Evolutionary conservation across 2,888 invertebrate species (phyloP).

Genomic region (Parapristionchus giblindavisi): DNA sequence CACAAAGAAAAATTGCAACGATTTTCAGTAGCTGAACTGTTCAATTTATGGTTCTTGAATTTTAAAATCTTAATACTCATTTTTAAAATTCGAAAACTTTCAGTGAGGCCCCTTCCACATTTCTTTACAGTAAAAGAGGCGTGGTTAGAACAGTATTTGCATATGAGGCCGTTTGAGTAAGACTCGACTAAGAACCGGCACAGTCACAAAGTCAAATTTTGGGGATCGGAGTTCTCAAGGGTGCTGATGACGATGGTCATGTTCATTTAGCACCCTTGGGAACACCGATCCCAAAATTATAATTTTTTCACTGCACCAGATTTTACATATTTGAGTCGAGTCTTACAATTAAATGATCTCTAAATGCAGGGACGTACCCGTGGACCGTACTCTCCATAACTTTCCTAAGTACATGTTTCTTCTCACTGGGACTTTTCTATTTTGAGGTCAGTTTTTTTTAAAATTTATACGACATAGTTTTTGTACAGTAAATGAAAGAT

Average conservation of each 20-base stretch:
- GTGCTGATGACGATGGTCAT: too few relatives aligned
- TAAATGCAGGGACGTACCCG: conserved; percentile 18
- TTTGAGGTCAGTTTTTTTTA: conserved; percentile 48
- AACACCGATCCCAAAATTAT: too few relatives aligned
- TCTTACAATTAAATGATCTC: not conserved
- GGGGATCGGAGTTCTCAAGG: too few relatives aligned
- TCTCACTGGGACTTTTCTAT: conserved; percentile 54
- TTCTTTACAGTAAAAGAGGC: not conserved
- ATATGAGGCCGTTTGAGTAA: too few relatives aligned
- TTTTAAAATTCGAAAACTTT: not conserved
- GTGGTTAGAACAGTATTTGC: not conserved
- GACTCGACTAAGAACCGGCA: not conserved
- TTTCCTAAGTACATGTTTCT: conserved; percentile 45
- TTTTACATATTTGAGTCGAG: not conserved
- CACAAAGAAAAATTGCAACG: too few relatives aligned
- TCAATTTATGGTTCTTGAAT: too few relatives aligned
- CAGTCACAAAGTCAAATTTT: not conserved
- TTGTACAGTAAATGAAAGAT: too few relatives aligned
- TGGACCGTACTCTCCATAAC: conserved; percentile 18
- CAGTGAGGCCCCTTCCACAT: not conserved
- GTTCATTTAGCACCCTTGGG: too few relatives aligned
- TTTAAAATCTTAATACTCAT: not conserved
- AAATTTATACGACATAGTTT: not conserved
- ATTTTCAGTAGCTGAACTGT: too few relatives aligned
- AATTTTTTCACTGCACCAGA: too few relatives aligned